A percentile compares a stretch with the other conserved stretches of the same genome.
Conservation (phyloP, 1,140 invertebrate species). For the Neodiprion lecontei region DNA sequence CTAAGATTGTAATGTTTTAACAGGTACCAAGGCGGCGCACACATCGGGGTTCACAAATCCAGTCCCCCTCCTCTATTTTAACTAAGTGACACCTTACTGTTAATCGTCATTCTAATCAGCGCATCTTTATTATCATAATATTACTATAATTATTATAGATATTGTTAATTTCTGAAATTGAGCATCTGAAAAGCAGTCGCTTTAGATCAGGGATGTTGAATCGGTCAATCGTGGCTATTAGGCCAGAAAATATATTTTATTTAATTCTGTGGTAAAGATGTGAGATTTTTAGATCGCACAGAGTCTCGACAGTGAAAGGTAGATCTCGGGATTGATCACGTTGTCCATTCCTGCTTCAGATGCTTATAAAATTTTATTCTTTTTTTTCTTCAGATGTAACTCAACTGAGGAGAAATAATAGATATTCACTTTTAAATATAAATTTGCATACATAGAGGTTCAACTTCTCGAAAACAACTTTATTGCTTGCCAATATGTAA, state of each 20-base stretch:
- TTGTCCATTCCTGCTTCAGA: background rate
- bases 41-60: constrained; percentile 48
- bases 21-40: constrained; percentile 51
- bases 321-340: too few species aligned
- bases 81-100: constrained; percentile 53
- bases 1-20: constrained; percentile 30
- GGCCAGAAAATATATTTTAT: too few species aligned
- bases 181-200: constrained; percentile 11
- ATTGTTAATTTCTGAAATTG: background rate
- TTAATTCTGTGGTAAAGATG: too few species aligned
- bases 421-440: too few species aligned
- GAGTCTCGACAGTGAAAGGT: too few species aligned
- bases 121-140: constrained; percentile 25
- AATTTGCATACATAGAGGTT: too few species aligned
- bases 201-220: background rate
- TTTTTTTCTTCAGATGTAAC: background rate
- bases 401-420: too few species aligned
- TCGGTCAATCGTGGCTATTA: too few species aligned
- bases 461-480: too few species aligned
- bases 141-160: background rate
- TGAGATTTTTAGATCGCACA: too few species aligned
- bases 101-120: constrained; percentile 49
- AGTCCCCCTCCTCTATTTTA: constrained; percentile 53
- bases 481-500: too few species aligned
- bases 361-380: background rate